Conservation (phyloP, 53 echinoderm and acorn worm species). For the Paracentrotus lividus region DNA sequence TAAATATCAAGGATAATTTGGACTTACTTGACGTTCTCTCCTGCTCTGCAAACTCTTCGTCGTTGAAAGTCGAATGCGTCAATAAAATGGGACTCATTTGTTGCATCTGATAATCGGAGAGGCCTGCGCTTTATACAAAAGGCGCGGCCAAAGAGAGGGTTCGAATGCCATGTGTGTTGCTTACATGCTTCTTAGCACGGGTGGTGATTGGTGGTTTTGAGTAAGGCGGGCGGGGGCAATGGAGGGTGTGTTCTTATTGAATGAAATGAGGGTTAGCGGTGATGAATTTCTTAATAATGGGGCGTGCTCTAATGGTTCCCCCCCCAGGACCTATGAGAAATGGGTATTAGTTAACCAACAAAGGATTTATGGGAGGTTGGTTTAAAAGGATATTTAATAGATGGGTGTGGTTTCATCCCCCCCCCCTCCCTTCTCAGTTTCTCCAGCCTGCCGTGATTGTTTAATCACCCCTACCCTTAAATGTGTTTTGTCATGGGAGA, state of each 20-base stretch:
- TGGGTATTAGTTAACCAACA: too few species aligned
- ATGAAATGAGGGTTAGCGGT: conserved; percentile 31
- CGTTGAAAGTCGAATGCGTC: conserved; percentile 99
- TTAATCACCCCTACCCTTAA: too few species aligned
- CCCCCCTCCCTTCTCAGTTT: neutral
- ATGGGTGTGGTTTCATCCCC: too few species aligned
- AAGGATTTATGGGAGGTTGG: neutral
- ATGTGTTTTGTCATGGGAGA: too few species aligned
- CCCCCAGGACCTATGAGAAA: neutral
- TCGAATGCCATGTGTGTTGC: conserved; percentile 74
- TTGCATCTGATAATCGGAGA: conserved; percentile 99
- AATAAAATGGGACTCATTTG: conserved; percentile 99
- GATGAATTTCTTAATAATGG: neutral
- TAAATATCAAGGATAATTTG: conserved; percentile 2
- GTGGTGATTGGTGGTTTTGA: neutral
- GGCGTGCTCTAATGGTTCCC: neutral
- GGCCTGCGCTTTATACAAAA: conserved; percentile 88
- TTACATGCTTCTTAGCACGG: conserved; percentile 58
- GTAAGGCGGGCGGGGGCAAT: neutral
- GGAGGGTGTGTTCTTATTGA: conserved; percentile 3
- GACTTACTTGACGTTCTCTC: conserved; percentile 99
- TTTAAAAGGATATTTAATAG: neutral
- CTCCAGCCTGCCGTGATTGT: too few species aligned
- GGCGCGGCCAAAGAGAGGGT: conserved; percentile 85
- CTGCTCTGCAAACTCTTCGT: conserved; percentile 99